Evolutionary conservation across 1,140 invertebrate species (phyloP), one percentile per base, ranked within the genome.

Genomic region (Eumaeus atala): DNA sequence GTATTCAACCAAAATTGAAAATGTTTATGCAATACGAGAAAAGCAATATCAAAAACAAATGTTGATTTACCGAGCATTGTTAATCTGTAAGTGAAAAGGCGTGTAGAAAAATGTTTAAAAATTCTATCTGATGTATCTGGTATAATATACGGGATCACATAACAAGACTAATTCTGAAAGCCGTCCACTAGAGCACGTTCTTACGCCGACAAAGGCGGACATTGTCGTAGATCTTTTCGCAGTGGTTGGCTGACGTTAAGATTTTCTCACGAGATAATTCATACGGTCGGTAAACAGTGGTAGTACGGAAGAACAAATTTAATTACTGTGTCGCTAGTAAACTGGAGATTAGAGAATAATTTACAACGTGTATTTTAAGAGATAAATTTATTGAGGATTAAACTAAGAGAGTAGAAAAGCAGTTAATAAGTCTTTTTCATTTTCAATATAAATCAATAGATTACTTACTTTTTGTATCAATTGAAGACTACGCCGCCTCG

Each of bases 131-230:
- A 44, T 7, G 12, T 16, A 28, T 28, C 21, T 28, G 21, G 21
- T 28, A 3, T 28, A 28, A 28, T 28, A 28, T 6, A 28, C 21
- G 21, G 48, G 12, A 58, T 56, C 48, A 49, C 40, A 14, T 37
- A 38, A 36, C 11, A 12, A 49, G 11, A 36, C 21, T 47, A 40
- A 54, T 54, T 48, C 58, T 16, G 34, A 44, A 48, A 21, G 18
- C 6, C 9, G 8, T 28, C 50, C 54, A 53, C 59, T 61, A 52
- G 54, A 56, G 51, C 59, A 61, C 54, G 59, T 59, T 51, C 18
- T 16, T 28, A 9, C 59, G 37, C 14, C 48, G 52, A 54, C 48
- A 59, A 49, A 54, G 48, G 37, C 34, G 8, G 36, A 54, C 37
- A 52, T 58, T 16, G 18, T 21, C 40, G 53, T 36, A 52, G 56